Percentiles rank a stretch among this genome's conserved stretches.
phyloP scores from a whole-genome alignment of 2,113 vertebrate genomes.

The Uria aalge region DNA sequence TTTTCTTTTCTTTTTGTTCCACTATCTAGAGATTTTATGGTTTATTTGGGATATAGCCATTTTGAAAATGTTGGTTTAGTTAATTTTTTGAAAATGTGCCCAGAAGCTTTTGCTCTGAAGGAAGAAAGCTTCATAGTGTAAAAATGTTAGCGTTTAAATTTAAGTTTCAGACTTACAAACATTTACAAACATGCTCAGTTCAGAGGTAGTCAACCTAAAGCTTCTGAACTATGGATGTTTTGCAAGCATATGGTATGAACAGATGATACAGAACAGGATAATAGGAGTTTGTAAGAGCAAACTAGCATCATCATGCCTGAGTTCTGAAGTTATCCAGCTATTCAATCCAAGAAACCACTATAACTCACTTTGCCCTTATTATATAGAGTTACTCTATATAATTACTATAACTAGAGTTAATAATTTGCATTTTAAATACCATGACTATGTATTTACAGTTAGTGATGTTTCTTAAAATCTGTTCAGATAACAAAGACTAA shows the following conservation, averaged over 20 bases:
- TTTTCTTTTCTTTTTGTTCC: neutral
- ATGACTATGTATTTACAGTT: neutral
- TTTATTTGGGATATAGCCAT: neutral
- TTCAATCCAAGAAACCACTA: neutral
- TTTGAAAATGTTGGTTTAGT: slow-evolving; percentile 5
- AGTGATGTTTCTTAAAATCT: neutral
- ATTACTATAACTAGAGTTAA: neutral
- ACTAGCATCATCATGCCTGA: neutral
- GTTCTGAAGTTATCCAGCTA: neutral
- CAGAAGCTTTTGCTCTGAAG: slow-evolving; percentile 3
- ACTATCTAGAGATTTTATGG: neutral
- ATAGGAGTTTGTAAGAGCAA: neutral
- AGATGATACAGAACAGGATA: neutral
- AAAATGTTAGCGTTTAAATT: slow-evolving; percentile 15
- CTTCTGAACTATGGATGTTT: neutral
- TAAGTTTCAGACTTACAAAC: slow-evolving; percentile 29
- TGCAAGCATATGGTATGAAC: slow-evolving; percentile 24
- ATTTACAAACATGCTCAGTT: slow-evolving; percentile 37
- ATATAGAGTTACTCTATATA: neutral
- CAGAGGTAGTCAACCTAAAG: slow-evolving; percentile 9
- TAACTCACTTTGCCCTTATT: neutral
- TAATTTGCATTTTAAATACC: neutral
- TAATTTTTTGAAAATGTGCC: slow-evolving; percentile 33
- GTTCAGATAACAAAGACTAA: neutral
- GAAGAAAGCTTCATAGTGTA: neutral